Percentiles rank a stretch among this genome's conserved stretches.
These are phyloP conservation scores for Thereva unica DNA, from an alignment of 2,888 invertebrate genomes.

Conservation along the genomic window DNA sequence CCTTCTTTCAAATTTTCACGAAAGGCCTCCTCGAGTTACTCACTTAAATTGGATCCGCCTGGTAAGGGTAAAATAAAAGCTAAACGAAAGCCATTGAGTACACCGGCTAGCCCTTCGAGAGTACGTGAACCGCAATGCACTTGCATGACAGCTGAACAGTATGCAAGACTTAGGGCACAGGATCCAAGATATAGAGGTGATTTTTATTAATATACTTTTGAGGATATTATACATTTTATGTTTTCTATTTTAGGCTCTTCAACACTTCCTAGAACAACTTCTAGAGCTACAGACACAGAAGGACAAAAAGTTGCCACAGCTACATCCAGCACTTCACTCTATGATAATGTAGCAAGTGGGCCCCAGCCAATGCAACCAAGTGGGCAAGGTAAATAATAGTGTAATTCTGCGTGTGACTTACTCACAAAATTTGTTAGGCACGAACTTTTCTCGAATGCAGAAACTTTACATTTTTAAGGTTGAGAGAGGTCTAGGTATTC, in stretches of 20 bases:
- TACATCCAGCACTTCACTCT: conserved; percentile 85
- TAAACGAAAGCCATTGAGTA: conserved; percentile 89
- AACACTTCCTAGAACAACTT: conserved; percentile 78
- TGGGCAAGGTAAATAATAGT: conserved; percentile 50
- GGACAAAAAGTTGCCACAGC: conserved; percentile 76
- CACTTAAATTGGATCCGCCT: conserved; percentile 89
- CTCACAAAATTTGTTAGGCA: too few relatives aligned
- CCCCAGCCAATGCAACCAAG: conserved; percentile 45
- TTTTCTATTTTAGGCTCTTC: conserved; percentile 69
- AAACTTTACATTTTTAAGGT: too few relatives aligned
- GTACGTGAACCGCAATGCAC: conserved; percentile 90
- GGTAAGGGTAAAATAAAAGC: conserved; percentile 85
- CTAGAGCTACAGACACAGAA: conserved; percentile 72
- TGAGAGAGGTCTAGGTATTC: too few relatives aligned
- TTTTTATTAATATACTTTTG: conserved; percentile 3
- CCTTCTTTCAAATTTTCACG: conserved; percentile 97
- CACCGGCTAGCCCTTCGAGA: conserved; percentile 86
- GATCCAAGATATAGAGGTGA: conserved; percentile 77
- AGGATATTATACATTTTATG: conserved; percentile 43
- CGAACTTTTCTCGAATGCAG: too few relatives aligned
- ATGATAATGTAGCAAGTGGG: conserved; percentile 74
- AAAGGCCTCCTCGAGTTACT: conserved; percentile 96
- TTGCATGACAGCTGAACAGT: conserved; percentile 93
- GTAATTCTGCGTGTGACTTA: too few relatives aligned
- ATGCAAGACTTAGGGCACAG: conserved; percentile 80